Percentiles rank a stretch among this genome's conserved stretches.
These are phyloP conservation scores for Vollenhovia emeryi DNA, from an alignment of 1,140 invertebrate species.

Conservation along the genomic window DNA sequence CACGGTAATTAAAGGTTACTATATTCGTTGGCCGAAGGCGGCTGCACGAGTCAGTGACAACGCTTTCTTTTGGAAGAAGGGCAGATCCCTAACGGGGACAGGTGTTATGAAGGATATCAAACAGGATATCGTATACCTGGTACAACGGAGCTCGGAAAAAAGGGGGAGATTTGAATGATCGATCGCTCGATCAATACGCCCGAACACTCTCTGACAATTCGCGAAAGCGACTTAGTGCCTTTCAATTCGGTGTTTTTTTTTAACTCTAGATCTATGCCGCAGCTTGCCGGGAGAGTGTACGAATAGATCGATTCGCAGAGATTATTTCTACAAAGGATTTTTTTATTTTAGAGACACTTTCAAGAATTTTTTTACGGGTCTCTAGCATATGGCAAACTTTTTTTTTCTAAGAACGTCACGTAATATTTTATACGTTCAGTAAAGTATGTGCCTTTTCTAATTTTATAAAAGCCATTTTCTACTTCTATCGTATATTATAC, in stretches of 20 bases:
- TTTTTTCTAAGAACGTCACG: background rate
- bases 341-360: background rate
- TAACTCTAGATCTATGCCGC: background rate
- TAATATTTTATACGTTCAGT: background rate
- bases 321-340: background rate
- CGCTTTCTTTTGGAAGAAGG: background rate
- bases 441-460: background rate
- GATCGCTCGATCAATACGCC: background rate
- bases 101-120: constrained; percentile 44
- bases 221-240: constrained; percentile 16
- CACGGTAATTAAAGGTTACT: constrained; percentile 36
- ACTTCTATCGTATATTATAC: background rate
- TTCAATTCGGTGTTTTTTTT: constrained; percentile 24
- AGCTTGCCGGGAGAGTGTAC: background rate
- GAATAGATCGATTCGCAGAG: background rate
- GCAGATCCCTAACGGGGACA: constrained; percentile 35
- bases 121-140: constrained; percentile 27
- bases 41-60: constrained; percentile 9
- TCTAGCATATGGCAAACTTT: background rate
- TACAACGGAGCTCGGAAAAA: constrained; percentile 4
- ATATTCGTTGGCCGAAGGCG: background rate
- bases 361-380: background rate
- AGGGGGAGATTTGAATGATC: background rate
- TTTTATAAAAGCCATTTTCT: background rate
- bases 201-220: constrained; percentile 14